Evolutionary conservation across 2,888 invertebrate species (phyloP).

Genomic region (Drosophila antonietae): DNA sequence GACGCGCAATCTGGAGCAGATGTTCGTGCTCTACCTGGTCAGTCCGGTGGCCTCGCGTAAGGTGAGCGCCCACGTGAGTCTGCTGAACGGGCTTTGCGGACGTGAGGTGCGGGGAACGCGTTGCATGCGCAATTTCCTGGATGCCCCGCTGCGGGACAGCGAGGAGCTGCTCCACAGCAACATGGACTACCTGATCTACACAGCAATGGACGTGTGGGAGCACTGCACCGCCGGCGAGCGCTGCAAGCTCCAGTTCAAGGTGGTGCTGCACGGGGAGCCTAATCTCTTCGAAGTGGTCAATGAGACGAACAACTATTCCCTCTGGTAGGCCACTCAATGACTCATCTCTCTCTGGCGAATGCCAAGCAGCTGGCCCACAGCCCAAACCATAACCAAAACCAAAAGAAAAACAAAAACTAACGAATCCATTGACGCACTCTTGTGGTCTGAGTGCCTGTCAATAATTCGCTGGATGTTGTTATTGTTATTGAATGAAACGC

Average conservation of each 20-base stretch:
- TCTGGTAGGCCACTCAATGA: constrained; percentile 23
- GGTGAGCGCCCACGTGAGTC: constrained; percentile 47
- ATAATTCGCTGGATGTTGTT: constrained; percentile 44
- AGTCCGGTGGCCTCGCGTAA: constrained; percentile 35
- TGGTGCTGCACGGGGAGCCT: constrained; percentile 52
- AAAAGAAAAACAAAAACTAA: constrained; percentile 15
- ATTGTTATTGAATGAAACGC: constrained; percentile 45
- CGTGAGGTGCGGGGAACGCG: constrained; percentile 47
- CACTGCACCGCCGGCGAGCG: constrained; percentile 20
- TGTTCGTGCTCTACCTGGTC: constrained; percentile 52
- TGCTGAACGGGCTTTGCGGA: constrained; percentile 20
- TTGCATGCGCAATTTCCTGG: constrained; percentile 50
- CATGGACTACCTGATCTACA: constrained; percentile 53
- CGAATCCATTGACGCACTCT: constrained; percentile 67
- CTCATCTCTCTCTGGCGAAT: constrained; percentile 19
- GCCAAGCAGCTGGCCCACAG: constrained; percentile 44
- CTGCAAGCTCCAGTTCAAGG: constrained; percentile 34
- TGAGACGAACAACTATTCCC: not conserved
- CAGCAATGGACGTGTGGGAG: constrained; percentile 37
- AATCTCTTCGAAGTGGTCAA: constrained; percentile 36
- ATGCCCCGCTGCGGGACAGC: constrained; percentile 45
- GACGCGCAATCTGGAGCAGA: constrained; percentile 19
- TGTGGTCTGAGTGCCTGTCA: constrained; percentile 71
- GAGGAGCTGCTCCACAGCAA: constrained; percentile 50
- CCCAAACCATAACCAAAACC: constrained; percentile 15